Conservation (phyloP, 2,113 vertebrate species). For the rat (Rattus norvegicus) region GRCr8 NC_086025.1:22619001-22619500, state of each 20-base stretch:
- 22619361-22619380: not conserved
- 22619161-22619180: not conserved
- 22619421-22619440: not conserved
- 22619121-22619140: not conserved
- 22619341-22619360: not conserved
- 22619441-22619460: not conserved
- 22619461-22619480: not conserved
- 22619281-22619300: rapidly evolving
- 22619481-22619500: slow-evolving; percentile 37
- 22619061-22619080: not conserved
- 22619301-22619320: not conserved
- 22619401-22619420: not conserved
- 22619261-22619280: rapidly evolving
- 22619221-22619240: not conserved
- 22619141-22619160: not conserved
- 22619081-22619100: not conserved
- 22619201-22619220: not conserved
- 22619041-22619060: not conserved
- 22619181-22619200: not conserved
- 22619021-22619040: no score
- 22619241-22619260: not conserved
- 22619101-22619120: not conserved
- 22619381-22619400: not conserved
- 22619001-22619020: not conserved
- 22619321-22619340: not conserved